Evolutionary conservation across 2,888 invertebrate species (phyloP), one percentile per base, ranked within the genome.

Genomic region (Lomographa bimaculata): DNA sequence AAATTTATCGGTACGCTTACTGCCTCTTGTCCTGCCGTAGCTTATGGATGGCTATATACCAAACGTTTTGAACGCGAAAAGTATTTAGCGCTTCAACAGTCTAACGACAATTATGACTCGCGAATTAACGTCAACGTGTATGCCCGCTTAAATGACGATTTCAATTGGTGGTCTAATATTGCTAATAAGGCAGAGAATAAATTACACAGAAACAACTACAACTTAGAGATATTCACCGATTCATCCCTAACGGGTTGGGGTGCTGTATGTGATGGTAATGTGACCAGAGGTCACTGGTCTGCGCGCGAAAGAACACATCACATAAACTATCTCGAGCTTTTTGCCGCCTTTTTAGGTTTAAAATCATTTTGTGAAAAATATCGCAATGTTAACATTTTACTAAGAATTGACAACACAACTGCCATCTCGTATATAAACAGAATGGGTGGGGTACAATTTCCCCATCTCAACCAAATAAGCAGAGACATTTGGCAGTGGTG

Each of bases 401-500:
- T 14, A 4, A 14, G 14, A 4, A 14, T 14, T 4, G 14, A 14
- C 4, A 14, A 14, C 14, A 14, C 14, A 2, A 23, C 28, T n/a
- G 36, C 10, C 4, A 14, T 14, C 14, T 14, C 14, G 2, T 14
- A 14, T 4, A 14, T 14, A 14, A 14, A 14, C 4, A 12, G 27
- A 1, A 1, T 21, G 1, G 42, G 42, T 1, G 45, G 39, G 0
- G 32, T 45, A 0, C 45, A 39, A 3, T 45, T 26, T 7, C 39
- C 35, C 0, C 35, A 36, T 3, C 11, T 45, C 7, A 40, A 45
- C 12, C 3, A 39, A 0, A n/a, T 45, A 1, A n/a, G 25, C 0
- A 29, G 29, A 16, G 2, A 5, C 1, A 39, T 44, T 12, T 45
- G 45, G 45, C 40, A 40, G 4, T 45, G 45, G 40, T 40, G 45